Conservation (phyloP, 2,797 vertebrate species). For the Myotis planiceps region DNA sequence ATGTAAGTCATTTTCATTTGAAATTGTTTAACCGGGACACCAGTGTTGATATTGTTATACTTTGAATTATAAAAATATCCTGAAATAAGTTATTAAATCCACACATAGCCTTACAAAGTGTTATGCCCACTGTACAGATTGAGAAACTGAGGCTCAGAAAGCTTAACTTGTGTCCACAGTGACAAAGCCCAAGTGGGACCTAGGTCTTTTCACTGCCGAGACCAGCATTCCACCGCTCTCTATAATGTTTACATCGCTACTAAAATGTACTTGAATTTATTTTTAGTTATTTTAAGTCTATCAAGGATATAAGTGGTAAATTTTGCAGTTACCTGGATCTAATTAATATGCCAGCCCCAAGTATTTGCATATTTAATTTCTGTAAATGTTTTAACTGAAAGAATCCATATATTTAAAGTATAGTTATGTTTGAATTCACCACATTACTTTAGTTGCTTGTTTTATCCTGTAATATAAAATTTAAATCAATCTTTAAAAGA, state of each 20-base stretch:
- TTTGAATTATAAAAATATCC: slow-evolving; percentile 37
- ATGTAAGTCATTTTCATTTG: slow-evolving; percentile 41
- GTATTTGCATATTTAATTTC: slow-evolving; percentile 22
- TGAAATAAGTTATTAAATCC: slow-evolving; percentile 29
- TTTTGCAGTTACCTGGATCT: slow-evolving; percentile 22
- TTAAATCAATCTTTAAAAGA: slow-evolving; percentile 29
- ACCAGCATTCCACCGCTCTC: slow-evolving; percentile 3
- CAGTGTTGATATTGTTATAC: neutral
- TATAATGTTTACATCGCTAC: neutral
- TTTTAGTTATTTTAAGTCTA: slow-evolving; percentile 23
- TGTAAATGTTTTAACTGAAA: slow-evolving; percentile 52
- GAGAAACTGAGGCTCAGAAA: slow-evolving; percentile 34
- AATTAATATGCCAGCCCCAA: neutral
- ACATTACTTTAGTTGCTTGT: slow-evolving; percentile 22
- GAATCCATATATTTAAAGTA: slow-evolving; percentile 20
- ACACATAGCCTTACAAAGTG: neutral
- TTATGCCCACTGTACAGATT: neutral
- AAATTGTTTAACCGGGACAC: slow-evolving; percentile 28
- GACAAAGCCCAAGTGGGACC: neutral
- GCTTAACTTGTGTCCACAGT: neutral
- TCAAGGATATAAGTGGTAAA: slow-evolving; percentile 1
- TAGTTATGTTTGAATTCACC: slow-evolving; percentile 17
- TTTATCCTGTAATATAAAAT: slow-evolving; percentile 15
- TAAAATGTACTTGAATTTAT: slow-evolving; percentile 41
- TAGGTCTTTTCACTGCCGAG: neutral